Evolutionary conservation across 2,888 invertebrate genomes (phyloP).

Genomic region (Phlogophora meticulosa): DNA sequence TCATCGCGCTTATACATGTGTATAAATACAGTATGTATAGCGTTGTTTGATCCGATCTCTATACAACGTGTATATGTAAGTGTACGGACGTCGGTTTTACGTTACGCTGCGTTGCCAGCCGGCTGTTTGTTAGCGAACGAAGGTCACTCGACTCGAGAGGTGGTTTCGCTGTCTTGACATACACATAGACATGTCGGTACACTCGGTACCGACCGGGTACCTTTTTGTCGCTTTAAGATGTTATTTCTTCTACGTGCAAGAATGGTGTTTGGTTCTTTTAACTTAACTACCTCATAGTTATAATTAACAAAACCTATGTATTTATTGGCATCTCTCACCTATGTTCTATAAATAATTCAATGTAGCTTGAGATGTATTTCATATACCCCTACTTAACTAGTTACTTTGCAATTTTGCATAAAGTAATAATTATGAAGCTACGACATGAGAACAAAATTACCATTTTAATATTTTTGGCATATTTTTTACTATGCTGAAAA

Average conservation of each 20-base stretch:
- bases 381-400: neutral
- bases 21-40: constrained; percentile 71
- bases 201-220: constrained; percentile 15
- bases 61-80: constrained; percentile 64
- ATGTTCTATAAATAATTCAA: neutral
- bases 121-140: constrained; percentile 80
- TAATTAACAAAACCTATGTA: neutral
- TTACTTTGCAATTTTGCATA: neutral
- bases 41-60: constrained; percentile 79
- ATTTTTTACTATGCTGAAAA: no score
- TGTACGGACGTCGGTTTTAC: constrained; percentile 78
- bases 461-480: no score
- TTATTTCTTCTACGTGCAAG: constrained; percentile 53
- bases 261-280: constrained; percentile 36
- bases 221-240: constrained; percentile 50
- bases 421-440: constrained; percentile 32
- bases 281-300: constrained; percentile 4
- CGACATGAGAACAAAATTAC: constrained; percentile 17
- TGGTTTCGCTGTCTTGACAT: constrained; percentile 69
- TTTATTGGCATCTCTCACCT: neutral
- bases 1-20: constrained; percentile 84
- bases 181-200: constrained; percentile 44
- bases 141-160: constrained; percentile 82
- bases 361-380: neutral
- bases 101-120: constrained; percentile 86